Conservation (phyloP, 2,113 vertebrate species). For the Aphelocoma coerulescens region DNA sequence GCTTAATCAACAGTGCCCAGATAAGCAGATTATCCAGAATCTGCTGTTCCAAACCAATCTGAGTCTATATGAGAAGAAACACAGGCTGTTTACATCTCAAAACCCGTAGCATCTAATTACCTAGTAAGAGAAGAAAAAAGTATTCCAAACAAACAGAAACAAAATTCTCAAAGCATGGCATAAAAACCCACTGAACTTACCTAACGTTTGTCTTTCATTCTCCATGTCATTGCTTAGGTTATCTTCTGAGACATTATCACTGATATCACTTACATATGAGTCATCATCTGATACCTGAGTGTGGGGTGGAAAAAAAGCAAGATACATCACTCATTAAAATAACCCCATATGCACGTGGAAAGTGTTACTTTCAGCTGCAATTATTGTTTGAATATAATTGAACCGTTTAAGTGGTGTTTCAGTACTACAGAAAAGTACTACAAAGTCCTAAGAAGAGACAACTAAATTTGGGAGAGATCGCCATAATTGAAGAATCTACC, state of each 20-base stretch:
- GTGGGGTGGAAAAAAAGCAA: neutral
- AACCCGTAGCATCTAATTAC: neutral
- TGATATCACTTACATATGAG: constrained; percentile 94
- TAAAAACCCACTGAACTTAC: constrained; percentile 62
- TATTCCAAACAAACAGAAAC: neutral
- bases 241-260: constrained; percentile 94
- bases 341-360: neutral
- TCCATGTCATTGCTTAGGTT: constrained; percentile 89
- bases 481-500: neutral
- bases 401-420: neutral
- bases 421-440: neutral
- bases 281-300: constrained; percentile 91
- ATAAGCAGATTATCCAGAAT: neutral
- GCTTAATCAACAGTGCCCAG: neutral
- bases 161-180: neutral
- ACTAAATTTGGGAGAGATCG: neutral
- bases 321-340: neutral
- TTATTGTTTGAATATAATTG: neutral
- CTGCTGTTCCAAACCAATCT: neutral
- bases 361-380: neutral
- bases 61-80: neutral
- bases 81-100: neutral
- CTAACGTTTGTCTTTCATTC: constrained; percentile 81
- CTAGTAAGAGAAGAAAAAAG: neutral
- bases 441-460: neutral